These are phyloP conservation scores for Myxocyprinus asiaticus DNA, from an alignment of 2,113 vertebrate species.

Conservation along the genomic window DNA sequence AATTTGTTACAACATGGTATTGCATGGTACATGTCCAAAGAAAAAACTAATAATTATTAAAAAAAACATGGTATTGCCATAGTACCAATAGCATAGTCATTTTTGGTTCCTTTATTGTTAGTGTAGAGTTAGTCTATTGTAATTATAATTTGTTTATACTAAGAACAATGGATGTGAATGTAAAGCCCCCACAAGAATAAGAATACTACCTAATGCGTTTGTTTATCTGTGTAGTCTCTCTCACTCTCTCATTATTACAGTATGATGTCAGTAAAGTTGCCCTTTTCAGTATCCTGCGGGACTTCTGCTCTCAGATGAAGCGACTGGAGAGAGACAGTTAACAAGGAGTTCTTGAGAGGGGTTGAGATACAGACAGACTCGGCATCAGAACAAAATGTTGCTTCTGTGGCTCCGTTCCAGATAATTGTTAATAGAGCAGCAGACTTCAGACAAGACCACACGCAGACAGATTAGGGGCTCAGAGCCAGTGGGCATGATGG, in stretches of 20 bases:
- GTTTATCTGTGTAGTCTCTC: conserved; percentile 2
- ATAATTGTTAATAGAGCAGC: conserved; percentile 50
- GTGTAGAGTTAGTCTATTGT: too few relatives aligned
- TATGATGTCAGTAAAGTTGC: conserved; percentile 28
- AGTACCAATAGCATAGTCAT: too few relatives aligned
- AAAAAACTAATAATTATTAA: too few relatives aligned
- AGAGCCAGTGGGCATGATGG: conserved; percentile 39
- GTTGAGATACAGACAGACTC: conserved; percentile 34
- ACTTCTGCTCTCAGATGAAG: conserved; percentile 22
- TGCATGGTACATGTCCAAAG: too few relatives aligned
- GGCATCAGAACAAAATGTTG: conserved; percentile 34
- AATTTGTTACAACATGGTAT: too few relatives aligned
- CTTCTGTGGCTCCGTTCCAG: conserved; percentile 31
- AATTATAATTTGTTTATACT: too few relatives aligned
- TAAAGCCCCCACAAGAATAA: too few relatives aligned
- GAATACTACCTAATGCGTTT: not conserved
- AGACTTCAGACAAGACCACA: conserved; percentile 26
- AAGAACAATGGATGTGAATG: not conserved
- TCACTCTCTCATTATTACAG: conserved; percentile 29
- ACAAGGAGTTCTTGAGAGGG: conserved; percentile 20
- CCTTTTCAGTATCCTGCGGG: conserved; percentile 35
- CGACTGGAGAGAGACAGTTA: conserved; percentile 24
- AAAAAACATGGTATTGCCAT: too few relatives aligned
- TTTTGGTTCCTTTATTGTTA: too few relatives aligned
- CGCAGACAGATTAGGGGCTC: conserved; percentile 44